These are phyloP conservation scores for Egretta garzetta DNA, from an alignment of 2,113 vertebrate species.

Conservation along the genomic window DNA sequence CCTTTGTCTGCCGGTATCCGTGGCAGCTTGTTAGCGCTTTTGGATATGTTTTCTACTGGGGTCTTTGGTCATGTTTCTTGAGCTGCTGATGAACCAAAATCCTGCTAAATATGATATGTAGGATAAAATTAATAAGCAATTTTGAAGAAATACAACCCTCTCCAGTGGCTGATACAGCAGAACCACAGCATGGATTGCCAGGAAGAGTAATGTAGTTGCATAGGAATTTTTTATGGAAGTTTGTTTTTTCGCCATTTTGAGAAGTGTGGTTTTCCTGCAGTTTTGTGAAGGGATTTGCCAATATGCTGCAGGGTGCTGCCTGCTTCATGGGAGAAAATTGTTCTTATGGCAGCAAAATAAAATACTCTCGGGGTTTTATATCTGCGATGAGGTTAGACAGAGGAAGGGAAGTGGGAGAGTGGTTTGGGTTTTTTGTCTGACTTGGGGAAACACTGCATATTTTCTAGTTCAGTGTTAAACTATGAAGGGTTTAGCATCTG, in stretches of 20 bases:
- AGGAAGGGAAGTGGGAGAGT: background rate
- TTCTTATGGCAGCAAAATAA: background rate
- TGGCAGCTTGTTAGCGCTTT: background rate
- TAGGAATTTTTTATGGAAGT: background rate
- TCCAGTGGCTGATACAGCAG: background rate
- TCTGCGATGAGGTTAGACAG: background rate
- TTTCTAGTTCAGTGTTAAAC: background rate
- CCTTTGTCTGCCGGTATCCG: background rate
- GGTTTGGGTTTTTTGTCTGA: background rate
- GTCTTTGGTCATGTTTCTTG: background rate
- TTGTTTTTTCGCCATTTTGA: background rate
- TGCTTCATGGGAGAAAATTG: background rate
- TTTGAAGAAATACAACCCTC: background rate
- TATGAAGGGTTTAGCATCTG: background rate
- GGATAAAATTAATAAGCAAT: background rate
- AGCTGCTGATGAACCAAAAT: background rate
- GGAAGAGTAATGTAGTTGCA: background rate
- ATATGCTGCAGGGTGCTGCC: background rate
- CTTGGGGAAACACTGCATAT: fast-evolving
- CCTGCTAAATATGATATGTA: fast-evolving
- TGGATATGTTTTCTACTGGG: background rate
- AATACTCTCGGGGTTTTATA: background rate
- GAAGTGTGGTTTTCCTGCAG: background rate
- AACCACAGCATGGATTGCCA: background rate
- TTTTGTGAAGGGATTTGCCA: background rate